A percentile compares a stretch with the other conserved stretches of the same genome.
Conservation (phyloP, 2,113 vertebrate genomes). For the Neotoma lepida region DNA sequence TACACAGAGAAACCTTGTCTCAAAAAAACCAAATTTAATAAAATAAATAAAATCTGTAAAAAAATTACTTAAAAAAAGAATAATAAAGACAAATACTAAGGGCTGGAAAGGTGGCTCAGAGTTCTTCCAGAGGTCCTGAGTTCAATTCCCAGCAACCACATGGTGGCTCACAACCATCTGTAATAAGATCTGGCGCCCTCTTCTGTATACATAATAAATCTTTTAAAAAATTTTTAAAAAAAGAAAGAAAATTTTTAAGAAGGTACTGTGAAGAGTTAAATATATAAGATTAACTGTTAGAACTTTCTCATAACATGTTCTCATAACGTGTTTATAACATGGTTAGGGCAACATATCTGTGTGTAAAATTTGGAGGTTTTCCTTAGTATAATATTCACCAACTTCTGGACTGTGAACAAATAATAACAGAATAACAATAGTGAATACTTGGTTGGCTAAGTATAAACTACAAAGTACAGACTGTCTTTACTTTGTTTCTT, state of each 20-base stretch:
- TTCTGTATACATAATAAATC: too few species aligned
- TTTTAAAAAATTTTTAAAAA: too few species aligned
- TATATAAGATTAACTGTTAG: neutral
- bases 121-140: too few species aligned
- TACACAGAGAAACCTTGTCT: too few species aligned
- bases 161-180: too few species aligned
- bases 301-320: neutral
- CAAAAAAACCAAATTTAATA: too few species aligned
- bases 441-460: neutral
- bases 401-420: neutral
- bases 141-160: too few species aligned
- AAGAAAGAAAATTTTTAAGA: neutral
- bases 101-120: too few species aligned
- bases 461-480: neutral
- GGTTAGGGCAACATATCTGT: neutral
- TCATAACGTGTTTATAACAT: neutral
- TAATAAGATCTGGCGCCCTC: too few species aligned
- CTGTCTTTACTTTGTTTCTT: constrained; percentile 15
- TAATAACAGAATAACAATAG: neutral
- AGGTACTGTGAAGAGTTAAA: too few species aligned
- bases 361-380: neutral
- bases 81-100: neutral
- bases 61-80: neutral
- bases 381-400: neutral
- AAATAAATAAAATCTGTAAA: too few species aligned